Base-by-base conservation (phyloP, 1,140 invertebrate genomes). In the Scaptodrosophila lebanonensis region DNA sequence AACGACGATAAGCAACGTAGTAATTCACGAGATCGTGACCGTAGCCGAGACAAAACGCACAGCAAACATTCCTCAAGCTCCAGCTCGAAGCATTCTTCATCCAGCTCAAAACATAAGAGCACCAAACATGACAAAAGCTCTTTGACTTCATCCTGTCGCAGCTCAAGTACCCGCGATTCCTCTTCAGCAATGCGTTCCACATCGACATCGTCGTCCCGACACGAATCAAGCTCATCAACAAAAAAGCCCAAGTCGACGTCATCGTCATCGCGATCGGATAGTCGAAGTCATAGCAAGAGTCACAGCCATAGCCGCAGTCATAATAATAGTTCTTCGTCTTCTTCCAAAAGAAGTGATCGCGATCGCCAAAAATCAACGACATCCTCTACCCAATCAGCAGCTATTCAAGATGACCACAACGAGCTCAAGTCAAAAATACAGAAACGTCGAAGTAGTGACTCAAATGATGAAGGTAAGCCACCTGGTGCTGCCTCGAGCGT, bases 391-490 rank as follows among this genome's bases (percentile, higher is more conserved):
- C 20, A 52, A 56, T 35, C 27, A 9, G 25, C 60, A 13, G 22
- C 51, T 2, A 36, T 62, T 4, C 61, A 66, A 13, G 82, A 84
- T 35, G 82, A 84, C 53, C 82, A 84, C 17, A 63, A 60, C 15
- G 71, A 72, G 49, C 64, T 40, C 22, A 84, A 77, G 16, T 39
- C 35, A 1, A 84, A 85, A 47, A 36, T 65, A 7, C 59, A 59
- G 0, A 61, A 84, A 17, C 67, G 82, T 1, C 53, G 67, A 8
- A 77, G 77, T 30, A 72, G 72, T 0, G 84, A 86, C 47, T 86
- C 84, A 0, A 86, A 86, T 50, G 84, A 86, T 59, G 84, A 85
- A 27, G 75, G 76, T 0, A 84, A 67, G 42, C 60, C 65, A 3
- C 63, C 65, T 0, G 45, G 60, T 5, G 57, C 57, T 16, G 13